Evolutionary conservation across 2,888 invertebrate genomes (phyloP).

Genomic region (Tenthredo mesomela): DNA sequence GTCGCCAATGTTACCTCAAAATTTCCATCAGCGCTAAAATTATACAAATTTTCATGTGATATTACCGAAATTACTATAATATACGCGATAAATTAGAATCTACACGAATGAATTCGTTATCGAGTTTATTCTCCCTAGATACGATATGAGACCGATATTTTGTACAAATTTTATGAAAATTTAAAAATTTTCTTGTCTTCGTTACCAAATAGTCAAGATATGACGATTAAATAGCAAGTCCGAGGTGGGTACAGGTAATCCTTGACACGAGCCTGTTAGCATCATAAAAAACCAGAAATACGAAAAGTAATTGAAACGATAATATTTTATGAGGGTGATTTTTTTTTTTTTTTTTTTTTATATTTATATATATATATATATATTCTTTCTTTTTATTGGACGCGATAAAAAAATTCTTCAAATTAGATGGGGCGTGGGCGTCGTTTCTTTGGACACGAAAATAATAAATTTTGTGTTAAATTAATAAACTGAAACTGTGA

Average conservation of each 20-base stretch:
- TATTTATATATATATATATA: neutral
- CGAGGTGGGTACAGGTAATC: neutral
- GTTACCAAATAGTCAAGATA: neutral
- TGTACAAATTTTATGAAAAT: neutral
- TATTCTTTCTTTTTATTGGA: neutral
- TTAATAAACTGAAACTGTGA: slow-evolving; percentile 2
- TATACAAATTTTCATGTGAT: neutral
- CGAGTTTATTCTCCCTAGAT: neutral
- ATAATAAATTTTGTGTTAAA: slow-evolving; percentile 5
- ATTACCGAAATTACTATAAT: neutral
- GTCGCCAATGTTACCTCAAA: slow-evolving; percentile 92
- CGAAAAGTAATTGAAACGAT: slow-evolving; percentile 27
- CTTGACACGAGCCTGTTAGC: neutral
- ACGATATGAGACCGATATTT: neutral
- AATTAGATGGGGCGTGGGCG: neutral
- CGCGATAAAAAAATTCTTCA: slow-evolving; percentile 28
- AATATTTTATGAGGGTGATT: slow-evolving; percentile 26
- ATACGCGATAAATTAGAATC: neutral
- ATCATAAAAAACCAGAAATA: slow-evolving; percentile 13
- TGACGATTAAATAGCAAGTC: neutral
- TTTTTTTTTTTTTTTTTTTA: neutral
- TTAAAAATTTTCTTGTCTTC: neutral
- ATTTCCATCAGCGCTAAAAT: slow-evolving; percentile 88
- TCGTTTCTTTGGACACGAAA: neutral
- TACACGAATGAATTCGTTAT: neutral